Evolutionary conservation across 1,140 invertebrate species (phyloP), one percentile per base, ranked within the genome.

Genomic region (Caenorhabditis briggsae): DNA sequence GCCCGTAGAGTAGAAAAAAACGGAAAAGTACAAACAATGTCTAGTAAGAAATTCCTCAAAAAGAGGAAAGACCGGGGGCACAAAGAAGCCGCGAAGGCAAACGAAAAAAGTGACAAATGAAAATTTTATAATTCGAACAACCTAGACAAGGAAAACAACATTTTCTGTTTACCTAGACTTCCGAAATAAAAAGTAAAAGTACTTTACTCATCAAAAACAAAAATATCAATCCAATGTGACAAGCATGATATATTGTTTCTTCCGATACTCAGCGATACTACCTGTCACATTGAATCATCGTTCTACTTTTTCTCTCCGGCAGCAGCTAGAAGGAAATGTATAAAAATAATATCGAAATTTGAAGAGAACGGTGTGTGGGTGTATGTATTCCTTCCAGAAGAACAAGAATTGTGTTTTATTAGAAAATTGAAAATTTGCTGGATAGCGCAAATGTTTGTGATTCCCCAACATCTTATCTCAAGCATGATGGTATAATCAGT

Each of bases 21-120:
- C 20, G 41, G 18, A 70, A 70, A 70, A 43, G 65, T 48, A 70
- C 65, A 70, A 70, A 70, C 65, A 70, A 11, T 70, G 65, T 70
- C 43, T 70, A 70, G 56, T n/a, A 20, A 58, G 56, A 58, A 14
- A 58, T 58, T 58, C 65, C 65, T 5, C 9, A 64, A 64, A 14
- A 41, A 64, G 11, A 16, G 18, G 3, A 46, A 70, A 46, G 41
- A 25, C 5, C 18, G 41, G 5, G 41, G 46, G 41, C 33, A 46
- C 5, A n/a, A n/a, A 70, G 65, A 70, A 46, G 65, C 65, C 18
- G 65, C 18, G 43, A 46, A 41, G 41, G 46, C 18, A 70, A 70
- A 70, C 65, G 7, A 33, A 64, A 64, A n/a, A n/a, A n/a, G n/a
- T n/a, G n/a, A n/a, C n/a, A n/a, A n/a, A n/a, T n/a, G n/a, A n/a